Evolutionary conservation across 1,140 invertebrate species (phyloP).

Genomic region (Acyrthosiphon pisum): DNA sequence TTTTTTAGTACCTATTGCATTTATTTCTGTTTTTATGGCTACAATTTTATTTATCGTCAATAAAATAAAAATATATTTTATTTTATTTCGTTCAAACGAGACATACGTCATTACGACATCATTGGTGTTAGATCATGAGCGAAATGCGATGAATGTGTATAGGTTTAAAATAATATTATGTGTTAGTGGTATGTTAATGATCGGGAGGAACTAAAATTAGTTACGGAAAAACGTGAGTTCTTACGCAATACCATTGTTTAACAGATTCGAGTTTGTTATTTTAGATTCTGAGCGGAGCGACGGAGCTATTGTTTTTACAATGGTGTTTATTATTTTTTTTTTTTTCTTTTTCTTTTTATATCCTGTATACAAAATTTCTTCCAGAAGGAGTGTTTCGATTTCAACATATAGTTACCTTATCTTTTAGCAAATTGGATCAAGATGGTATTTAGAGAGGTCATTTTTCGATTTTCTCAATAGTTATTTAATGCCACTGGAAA

Average conservation of each 20-base stretch:
- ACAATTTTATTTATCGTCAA: not conserved
- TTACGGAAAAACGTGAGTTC: not conserved
- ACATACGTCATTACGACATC: not conserved
- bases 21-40: not conserved
- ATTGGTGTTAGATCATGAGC: not conserved
- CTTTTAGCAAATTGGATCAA: too few species aligned
- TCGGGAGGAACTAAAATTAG: not conserved
- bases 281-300: too few species aligned
- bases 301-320: too few species aligned
- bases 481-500: too few species aligned
- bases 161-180: not conserved
- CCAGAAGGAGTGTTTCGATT: too few species aligned
- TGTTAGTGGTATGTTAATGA: not conserved
- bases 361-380: too few species aligned
- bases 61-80: not conserved
- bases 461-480: too few species aligned
- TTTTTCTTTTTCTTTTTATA: too few species aligned
- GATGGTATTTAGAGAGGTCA: too few species aligned
- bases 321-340: too few species aligned
- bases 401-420: too few species aligned
- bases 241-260: not conserved
- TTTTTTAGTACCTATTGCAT: not conserved
- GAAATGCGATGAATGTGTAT: not conserved
- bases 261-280: not conserved
- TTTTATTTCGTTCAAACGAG: slow-evolving; percentile 4